These are phyloP conservation scores for Formicarius rufipectus DNA, from an alignment of 2,113 vertebrate species.

Conservation along the genomic window DNA sequence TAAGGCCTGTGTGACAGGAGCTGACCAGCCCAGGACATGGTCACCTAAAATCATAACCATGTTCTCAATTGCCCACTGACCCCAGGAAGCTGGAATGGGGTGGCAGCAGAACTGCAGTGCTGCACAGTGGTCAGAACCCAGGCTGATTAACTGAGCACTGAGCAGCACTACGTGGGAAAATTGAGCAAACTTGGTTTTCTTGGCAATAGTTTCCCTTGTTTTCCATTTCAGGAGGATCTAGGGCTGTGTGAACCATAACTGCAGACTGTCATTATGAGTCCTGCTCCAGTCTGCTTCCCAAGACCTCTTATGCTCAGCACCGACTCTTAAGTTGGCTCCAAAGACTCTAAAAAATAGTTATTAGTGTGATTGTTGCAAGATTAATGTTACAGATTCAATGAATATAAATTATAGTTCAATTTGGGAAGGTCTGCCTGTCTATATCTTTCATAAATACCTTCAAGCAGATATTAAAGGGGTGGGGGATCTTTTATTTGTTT, in stretches of 20 bases:
- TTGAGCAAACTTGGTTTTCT: conserved; percentile 50
- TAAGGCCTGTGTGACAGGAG: neutral
- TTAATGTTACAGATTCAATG: neutral
- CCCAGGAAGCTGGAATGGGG: neutral
- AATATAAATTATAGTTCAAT: conserved; percentile 18
- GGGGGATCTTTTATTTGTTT: neutral
- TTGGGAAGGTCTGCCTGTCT: conserved; percentile 40
- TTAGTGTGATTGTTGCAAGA: neutral
- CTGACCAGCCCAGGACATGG: neutral
- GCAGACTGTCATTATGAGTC: neutral
- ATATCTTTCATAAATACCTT: neutral
- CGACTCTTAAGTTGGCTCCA: conserved; percentile 18
- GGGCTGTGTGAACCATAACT: conserved; percentile 60
- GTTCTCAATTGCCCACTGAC: neutral
- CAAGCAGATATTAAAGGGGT: neutral
- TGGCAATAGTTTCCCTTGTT: conserved; percentile 52
- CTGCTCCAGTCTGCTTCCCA: conserved; percentile 25
- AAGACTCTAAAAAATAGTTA: conserved; percentile 61
- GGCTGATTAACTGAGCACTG: neutral
- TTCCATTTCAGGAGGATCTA: conserved; percentile 31
- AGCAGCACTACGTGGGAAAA: conserved; percentile 44
- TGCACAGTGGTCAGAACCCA: neutral
- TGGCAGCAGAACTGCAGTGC: neutral
- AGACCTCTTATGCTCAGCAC: conserved; percentile 27
- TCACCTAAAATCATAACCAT: neutral